Conservation (phyloP, 2,113 vertebrate genomes). For the Promerops cafer region DNA sequence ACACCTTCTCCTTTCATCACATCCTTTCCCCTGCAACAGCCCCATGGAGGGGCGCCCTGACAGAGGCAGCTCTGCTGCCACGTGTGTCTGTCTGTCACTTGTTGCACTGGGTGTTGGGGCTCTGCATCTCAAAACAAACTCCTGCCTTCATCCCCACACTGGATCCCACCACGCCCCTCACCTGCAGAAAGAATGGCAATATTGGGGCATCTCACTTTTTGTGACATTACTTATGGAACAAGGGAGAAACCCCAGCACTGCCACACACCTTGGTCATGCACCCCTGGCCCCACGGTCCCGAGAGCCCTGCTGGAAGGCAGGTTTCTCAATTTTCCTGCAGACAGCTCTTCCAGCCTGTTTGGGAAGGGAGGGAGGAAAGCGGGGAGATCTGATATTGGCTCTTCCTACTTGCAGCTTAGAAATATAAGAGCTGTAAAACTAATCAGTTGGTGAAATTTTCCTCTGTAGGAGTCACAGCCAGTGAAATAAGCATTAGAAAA, state of each 20-base stretch:
- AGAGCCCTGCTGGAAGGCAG: not conserved
- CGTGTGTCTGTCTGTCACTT: accelerated
- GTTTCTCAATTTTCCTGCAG: not conserved
- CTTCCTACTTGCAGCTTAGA: not conserved
- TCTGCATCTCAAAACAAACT: not conserved
- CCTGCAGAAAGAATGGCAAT: not conserved
- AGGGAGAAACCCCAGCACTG: not conserved
- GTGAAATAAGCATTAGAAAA: constrained; percentile 41
- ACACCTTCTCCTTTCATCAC: accelerated
- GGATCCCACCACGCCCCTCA: not conserved
- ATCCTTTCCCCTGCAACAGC: not conserved
- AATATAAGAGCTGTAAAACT: not conserved
- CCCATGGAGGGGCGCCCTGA: accelerated
- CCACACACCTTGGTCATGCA: not conserved
- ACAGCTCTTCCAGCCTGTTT: not conserved
- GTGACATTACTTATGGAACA: not conserved
- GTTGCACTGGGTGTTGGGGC: not conserved
- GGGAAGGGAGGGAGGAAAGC: not conserved
- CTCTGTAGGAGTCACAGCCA: not conserved
- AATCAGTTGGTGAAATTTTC: constrained; percentile 10
- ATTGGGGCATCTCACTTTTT: not conserved
- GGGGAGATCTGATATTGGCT: not conserved
- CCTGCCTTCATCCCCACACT: not conserved
- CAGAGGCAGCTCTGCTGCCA: not conserved
- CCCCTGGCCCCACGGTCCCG: not conserved